These are phyloP conservation scores for Aspidapion aeneum DNA, from an alignment of 2,888 invertebrate genomes.

Conservation along the genomic window DNA sequence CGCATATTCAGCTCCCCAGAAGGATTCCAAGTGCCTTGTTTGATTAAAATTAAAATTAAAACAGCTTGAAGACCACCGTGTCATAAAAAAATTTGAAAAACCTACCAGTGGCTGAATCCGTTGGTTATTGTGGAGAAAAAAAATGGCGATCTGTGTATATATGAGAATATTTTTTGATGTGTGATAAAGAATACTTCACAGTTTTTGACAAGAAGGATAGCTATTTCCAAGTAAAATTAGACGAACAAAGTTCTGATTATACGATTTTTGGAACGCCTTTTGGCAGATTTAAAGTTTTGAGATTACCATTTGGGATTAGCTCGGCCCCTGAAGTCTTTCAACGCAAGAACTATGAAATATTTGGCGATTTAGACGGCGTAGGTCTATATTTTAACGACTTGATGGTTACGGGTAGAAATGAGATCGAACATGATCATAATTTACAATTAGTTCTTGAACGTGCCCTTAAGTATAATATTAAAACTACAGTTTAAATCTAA, in stretches of 20 bases:
- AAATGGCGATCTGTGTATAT: slow-evolving; percentile 16
- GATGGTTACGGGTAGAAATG: slow-evolving; percentile 18
- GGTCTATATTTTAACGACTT: slow-evolving; percentile 25
- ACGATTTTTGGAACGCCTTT: slow-evolving; percentile 18
- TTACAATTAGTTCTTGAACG: slow-evolving; percentile 18
- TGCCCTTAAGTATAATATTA: slow-evolving; percentile 21
- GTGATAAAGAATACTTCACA: slow-evolving; percentile 16
- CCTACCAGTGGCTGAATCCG: slow-evolving; percentile 14
- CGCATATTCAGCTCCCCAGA: slow-evolving; percentile 14
- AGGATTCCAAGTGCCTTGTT: slow-evolving; percentile 9
- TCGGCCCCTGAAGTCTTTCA: slow-evolving; percentile 23
- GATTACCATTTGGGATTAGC: slow-evolving; percentile 20
- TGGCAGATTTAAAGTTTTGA: background rate
- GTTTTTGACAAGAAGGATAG: slow-evolving; percentile 24
- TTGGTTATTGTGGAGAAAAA: slow-evolving; percentile 18
- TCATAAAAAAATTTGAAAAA: slow-evolving; percentile 8
- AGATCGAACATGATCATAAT: slow-evolving; percentile 23
- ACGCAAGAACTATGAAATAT: slow-evolving; percentile 22
- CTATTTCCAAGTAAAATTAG: slow-evolving; percentile 21
- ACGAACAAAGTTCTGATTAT: slow-evolving; percentile 13
- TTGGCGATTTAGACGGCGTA: slow-evolving; percentile 23
- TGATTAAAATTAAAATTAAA: slow-evolving; percentile 13
- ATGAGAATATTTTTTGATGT: slow-evolving; percentile 12
- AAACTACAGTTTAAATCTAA: slow-evolving; percentile 21
- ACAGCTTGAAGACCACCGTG: slow-evolving; percentile 6